These are phyloP conservation scores for Coelogynopora nodosa DNA, from an alignment of 2,888 invertebrate species.

Conservation along the genomic window DNA sequence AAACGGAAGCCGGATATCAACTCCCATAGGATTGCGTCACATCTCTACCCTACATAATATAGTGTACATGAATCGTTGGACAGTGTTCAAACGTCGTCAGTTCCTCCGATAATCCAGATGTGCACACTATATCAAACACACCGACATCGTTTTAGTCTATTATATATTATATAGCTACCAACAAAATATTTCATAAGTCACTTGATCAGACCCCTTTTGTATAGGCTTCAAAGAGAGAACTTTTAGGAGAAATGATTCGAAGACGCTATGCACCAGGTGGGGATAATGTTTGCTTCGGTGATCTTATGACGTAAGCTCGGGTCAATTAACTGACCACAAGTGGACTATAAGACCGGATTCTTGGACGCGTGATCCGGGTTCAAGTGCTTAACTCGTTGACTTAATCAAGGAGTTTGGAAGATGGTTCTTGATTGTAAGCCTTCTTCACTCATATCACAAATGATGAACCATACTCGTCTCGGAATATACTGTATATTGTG, in stretches of 20 bases:
- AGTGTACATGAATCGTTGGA: no score
- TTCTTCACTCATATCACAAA: background rate
- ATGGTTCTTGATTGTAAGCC: constrained; percentile 2
- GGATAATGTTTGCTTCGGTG: background rate
- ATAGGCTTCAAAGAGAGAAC: background rate
- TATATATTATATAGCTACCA: no score
- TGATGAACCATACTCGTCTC: no score
- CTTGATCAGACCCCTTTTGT: background rate
- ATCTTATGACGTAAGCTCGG: background rate
- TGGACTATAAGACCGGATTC: background rate
- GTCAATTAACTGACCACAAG: constrained; percentile 14
- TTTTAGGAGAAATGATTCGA: no score
- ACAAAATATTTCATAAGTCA: background rate
- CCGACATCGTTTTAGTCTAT: no score
- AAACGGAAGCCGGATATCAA: no score
- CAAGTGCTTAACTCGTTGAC: background rate
- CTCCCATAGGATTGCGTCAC: background rate
- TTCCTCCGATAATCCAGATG: no score
- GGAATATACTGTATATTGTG: no score
- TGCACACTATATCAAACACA: no score
- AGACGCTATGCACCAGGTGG: no score
- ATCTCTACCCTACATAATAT: no score
- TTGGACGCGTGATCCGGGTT: constrained; percentile 3
- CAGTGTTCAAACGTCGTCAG: no score
- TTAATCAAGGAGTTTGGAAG: background rate